These are phyloP conservation scores for Serrognathus titanus DNA, from an alignment of 2,888 invertebrate species.

Conservation along the genomic window DNA sequence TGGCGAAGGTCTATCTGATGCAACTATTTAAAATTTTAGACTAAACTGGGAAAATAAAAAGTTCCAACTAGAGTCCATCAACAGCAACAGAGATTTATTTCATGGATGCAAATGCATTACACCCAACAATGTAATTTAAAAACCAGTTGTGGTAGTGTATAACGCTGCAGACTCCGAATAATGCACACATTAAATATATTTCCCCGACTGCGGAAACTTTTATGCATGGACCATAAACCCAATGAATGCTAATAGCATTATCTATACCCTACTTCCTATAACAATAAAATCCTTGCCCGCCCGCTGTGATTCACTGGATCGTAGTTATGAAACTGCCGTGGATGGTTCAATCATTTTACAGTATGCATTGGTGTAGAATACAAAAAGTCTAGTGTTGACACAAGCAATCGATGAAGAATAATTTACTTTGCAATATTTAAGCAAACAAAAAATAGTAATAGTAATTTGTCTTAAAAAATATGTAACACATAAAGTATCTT, in stretches of 20 bases:
- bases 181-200: slow-evolving; percentile 36
- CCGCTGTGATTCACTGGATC: slow-evolving; percentile 13
- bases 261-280: slow-evolving; percentile 49
- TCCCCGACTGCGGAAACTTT: slow-evolving; percentile 50
- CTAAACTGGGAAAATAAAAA: too few relatives aligned
- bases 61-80: too few relatives aligned
- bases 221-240: slow-evolving; percentile 60
- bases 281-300: slow-evolving; percentile 37
- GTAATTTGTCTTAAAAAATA: too few relatives aligned
- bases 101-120: not conserved
- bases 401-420: too few relatives aligned
- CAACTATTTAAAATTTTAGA: too few relatives aligned
- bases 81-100: too few relatives aligned
- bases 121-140: not conserved
- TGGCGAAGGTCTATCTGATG: too few relatives aligned
- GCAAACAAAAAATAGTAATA: too few relatives aligned
- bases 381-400: too few relatives aligned
- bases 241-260: slow-evolving; percentile 60
- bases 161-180: slow-evolving; percentile 1
- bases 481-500: too few relatives aligned
- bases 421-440: too few relatives aligned
- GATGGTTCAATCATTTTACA: slow-evolving; percentile 7
- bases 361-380: not conserved
- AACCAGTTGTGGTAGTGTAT: not conserved
- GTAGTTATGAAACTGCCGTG: slow-evolving; percentile 11